Evolutionary conservation across 2,113 vertebrate genomes (phyloP).

Genomic region (Macquaria ambigua): DNA sequence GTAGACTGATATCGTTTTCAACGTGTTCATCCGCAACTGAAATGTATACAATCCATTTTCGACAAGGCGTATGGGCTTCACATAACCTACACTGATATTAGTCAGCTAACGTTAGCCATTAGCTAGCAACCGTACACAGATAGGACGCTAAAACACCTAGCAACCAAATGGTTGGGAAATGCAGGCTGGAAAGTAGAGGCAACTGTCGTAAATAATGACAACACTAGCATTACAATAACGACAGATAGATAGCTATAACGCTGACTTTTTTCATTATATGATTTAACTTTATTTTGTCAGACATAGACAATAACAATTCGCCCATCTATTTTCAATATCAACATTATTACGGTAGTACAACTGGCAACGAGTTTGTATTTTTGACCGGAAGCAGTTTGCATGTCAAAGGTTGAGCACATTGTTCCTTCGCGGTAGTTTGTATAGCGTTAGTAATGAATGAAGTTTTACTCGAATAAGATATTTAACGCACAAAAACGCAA

Average conservation of each 20-base stretch:
- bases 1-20: not conserved
- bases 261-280: not conserved
- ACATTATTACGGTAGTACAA: not conserved
- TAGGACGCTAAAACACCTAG: conserved; percentile 73
- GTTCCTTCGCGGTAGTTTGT: conserved; percentile 51
- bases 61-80: not conserved
- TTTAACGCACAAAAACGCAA: rapidly evolving
- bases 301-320: too few relatives aligned
- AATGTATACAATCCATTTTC: conserved; percentile 7
- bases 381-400: conserved; percentile 70
- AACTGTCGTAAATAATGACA: conserved; percentile 55
- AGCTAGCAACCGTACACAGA: conserved; percentile 76
- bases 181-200: conserved; percentile 47
- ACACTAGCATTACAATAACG: rapidly evolving
- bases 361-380: not conserved
- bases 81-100: not conserved
- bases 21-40: not conserved
- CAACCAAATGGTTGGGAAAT: conserved; percentile 56
- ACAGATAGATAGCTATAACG: too few relatives aligned
- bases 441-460: conserved; percentile 60
- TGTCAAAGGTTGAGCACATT: conserved; percentile 76
- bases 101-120: conserved; percentile 25
- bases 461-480: not conserved
- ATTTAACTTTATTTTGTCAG: not conserved
- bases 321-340: not conserved